phyloP scores from a whole-genome alignment of 2,113 vertebrate species.

The Pedetes capensis region DNA sequence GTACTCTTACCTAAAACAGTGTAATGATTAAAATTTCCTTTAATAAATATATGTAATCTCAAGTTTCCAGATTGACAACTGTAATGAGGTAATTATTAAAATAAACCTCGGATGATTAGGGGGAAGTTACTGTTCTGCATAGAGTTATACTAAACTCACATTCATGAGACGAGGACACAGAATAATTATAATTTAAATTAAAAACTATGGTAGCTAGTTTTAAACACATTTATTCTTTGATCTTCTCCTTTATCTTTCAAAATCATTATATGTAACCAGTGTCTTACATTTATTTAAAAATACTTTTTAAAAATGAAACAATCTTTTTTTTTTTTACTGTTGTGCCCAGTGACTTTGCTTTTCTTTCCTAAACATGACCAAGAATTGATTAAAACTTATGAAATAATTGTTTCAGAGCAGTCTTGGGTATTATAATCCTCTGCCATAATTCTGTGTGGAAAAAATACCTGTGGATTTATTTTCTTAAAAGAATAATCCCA shows the following conservation, averaged over 20 bases:
- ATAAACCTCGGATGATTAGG: neutral
- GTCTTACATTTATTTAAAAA: neutral
- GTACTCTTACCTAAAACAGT: neutral
- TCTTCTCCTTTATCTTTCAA: neutral
- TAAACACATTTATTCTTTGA: neutral
- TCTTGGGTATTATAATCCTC: neutral
- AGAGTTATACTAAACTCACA: neutral
- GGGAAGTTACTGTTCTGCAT: neutral
- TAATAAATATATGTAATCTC: neutral
- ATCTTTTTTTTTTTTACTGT: neutral
- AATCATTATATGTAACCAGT: neutral
- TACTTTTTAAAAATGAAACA: neutral
- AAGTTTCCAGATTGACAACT: neutral
- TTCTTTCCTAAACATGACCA: neutral
- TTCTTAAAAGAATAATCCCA: constrained; percentile 29
- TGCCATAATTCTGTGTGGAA: neutral
- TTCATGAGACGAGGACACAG: neutral
- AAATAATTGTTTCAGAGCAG: neutral
- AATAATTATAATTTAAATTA: constrained; percentile 24
- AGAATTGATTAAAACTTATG: neutral
- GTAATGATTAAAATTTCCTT: neutral
- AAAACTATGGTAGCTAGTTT: neutral
- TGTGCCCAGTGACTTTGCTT: neutral
- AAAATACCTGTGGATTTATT: neutral
- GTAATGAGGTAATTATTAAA: neutral